Conservation (phyloP, 2,113 vertebrate species). For the Amblyornis subalaris region DNA sequence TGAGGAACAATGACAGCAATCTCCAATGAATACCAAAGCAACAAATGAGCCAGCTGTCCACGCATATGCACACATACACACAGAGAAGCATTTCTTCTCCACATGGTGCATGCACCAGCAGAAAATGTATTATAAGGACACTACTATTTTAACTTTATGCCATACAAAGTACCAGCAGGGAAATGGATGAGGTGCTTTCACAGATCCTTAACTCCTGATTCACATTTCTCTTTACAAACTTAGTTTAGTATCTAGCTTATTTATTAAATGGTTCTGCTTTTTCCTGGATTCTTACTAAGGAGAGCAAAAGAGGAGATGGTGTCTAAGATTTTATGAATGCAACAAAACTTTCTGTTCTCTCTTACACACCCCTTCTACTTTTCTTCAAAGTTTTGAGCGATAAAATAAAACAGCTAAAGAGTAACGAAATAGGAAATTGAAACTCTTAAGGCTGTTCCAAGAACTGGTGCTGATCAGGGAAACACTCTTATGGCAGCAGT, state of each 20-base stretch:
- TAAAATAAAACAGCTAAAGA: background rate
- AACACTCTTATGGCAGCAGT: background rate
- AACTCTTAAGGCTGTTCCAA: background rate
- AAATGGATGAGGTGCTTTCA: background rate
- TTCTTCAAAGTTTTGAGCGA: background rate
- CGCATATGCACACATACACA: background rate
- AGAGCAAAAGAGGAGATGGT: background rate
- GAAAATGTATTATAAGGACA: background rate
- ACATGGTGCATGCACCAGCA: background rate
- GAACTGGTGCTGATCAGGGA: background rate
- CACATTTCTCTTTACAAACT: background rate
- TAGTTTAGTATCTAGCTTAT: background rate
- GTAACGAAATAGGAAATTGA: background rate
- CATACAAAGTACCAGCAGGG: background rate
- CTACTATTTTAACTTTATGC: background rate
- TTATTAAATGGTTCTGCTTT: background rate
- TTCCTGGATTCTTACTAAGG: background rate
- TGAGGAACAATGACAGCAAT: slow-evolving; percentile 51
- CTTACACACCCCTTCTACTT: background rate
- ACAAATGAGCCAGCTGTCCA: slow-evolving; percentile 17
- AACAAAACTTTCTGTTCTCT: background rate
- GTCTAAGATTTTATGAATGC: background rate
- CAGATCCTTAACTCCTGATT: slow-evolving; percentile 5
- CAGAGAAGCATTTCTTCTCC: background rate
- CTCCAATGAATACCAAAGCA: slow-evolving; percentile 59